phyloP scores from a whole-genome alignment of 2,888 invertebrate species.

The Hydriomena furcata region DNA sequence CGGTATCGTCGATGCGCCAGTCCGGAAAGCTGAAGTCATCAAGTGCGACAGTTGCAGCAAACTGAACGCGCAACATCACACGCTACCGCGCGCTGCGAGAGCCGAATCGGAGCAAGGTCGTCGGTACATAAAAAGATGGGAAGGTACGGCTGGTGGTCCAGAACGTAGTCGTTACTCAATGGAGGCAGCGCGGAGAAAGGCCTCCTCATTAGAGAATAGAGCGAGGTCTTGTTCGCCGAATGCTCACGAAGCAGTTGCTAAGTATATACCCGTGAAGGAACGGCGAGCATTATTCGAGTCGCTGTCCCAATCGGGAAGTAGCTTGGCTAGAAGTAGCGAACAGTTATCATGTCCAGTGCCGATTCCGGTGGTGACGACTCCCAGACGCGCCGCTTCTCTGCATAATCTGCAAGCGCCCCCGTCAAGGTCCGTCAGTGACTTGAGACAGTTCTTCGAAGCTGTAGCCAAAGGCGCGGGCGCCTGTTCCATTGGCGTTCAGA shows the following conservation, averaged over 20 bases:
- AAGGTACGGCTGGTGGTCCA: constrained; percentile 69
- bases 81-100: constrained; percentile 71
- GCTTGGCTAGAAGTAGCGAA: constrained; percentile 86
- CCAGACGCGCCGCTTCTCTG: constrained; percentile 86
- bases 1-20: constrained; percentile 70
- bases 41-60: constrained; percentile 78
- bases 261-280: constrained; percentile 88
- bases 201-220: constrained; percentile 68
- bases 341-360: constrained; percentile 71
- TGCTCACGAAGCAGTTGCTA: constrained; percentile 76
- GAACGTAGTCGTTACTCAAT: constrained; percentile 68
- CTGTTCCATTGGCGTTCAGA: constrained; percentile 53
- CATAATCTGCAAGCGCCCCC: constrained; percentile 85
- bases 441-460: constrained; percentile 88
- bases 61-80: constrained; percentile 70
- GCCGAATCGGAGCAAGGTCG: constrained; percentile 71
- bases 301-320: constrained; percentile 84
- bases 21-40: constrained; percentile 70
- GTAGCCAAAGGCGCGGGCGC: constrained; percentile 73
- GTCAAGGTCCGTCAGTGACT: constrained; percentile 85
- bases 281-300: constrained; percentile 88
- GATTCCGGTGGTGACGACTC: constrained; percentile 65
- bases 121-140: constrained; percentile 75
- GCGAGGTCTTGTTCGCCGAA: constrained; percentile 78
- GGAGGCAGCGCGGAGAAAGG: constrained; percentile 73